A percentile compares a stretch with the other conserved stretches of the same genome.
Evolutionary conservation across 2,113 vertebrate species (phyloP).

Genomic region (Sebastes fasciatus): DNA sequence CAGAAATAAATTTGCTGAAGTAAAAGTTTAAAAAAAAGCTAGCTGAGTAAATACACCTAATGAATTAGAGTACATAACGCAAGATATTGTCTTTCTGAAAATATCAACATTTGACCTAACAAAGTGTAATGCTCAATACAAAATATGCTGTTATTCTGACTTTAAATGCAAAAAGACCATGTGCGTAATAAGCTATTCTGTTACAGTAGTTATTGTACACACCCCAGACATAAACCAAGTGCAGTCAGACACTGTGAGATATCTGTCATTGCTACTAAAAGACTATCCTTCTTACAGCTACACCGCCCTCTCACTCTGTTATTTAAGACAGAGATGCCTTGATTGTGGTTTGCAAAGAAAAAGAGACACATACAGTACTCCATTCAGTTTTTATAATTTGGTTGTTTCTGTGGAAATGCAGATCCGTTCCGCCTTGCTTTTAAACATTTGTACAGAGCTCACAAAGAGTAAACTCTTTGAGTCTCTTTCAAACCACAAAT

Average conservation of each 20-base stretch:
- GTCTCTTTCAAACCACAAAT: slow-evolving; percentile 36
- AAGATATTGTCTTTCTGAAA: neutral
- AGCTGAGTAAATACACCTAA: neutral
- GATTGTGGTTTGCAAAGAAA: slow-evolving; percentile 22
- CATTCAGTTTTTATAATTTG: slow-evolving; percentile 29
- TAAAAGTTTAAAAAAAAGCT: neutral
- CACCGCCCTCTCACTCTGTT: slow-evolving; percentile 13
- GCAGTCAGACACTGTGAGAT: neutral
- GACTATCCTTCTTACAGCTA: slow-evolving; percentile 13
- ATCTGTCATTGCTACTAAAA: slow-evolving; percentile 20
- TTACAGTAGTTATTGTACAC: neutral
- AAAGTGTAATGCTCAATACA: neutral
- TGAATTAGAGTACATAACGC: neutral
- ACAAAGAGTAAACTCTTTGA: slow-evolving; percentile 25
- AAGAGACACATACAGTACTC: neutral
- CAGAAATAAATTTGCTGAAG: neutral
- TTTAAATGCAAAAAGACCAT: neutral
- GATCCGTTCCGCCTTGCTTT: slow-evolving; percentile 14
- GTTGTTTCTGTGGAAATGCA: slow-evolving; percentile 21
- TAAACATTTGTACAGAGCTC: slow-evolving; percentile 28
- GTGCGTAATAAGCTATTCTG: neutral
- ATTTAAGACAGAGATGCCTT: slow-evolving; percentile 22
- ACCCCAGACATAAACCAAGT: slow-evolving; percentile 19
- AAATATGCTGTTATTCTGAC: neutral
- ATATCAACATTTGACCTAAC: neutral